Base-by-base conservation (phyloP, 1,140 invertebrate species). In the Propsilocerus akamusi region DNA sequence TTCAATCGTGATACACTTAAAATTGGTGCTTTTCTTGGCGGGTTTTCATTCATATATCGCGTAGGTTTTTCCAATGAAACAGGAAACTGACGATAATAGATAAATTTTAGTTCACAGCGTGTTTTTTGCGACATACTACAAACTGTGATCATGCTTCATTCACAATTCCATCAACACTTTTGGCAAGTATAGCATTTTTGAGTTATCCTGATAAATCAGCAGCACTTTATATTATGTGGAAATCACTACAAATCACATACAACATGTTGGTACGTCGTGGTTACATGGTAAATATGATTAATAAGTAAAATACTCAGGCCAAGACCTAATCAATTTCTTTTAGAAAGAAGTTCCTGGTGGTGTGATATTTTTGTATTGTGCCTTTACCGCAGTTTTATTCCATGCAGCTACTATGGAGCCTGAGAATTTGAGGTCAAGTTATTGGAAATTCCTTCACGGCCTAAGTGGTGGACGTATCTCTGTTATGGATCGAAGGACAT, bases 321-420 rank as follows among this genome's bases (percentile, higher is more conserved):
- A n/a, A n/a, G n/a, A n/a, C n/a, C n/a, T n/a, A n/a, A n/a, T n/a
- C n/a, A n/a, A n/a, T n/a, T n/a, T n/a, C n/a, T n/a, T n/a, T n/a
- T n/a, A n/a, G n/a, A n/a, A n/a, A n/a, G n/a, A n/a, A 54, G 57
- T 83, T 17, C 77, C 76, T 25, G 72, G 76, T 51, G 79, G 78
- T 50, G 72, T 68, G 50, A 66, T 77, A 20, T 69, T 86, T 41
- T 66, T 88, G n/a, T 88, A 89, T 61, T 77, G 80, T 49, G 67
- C 84, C 54, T 83, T 83, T 53, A 88, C 84, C 7, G 81, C 83
- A 22, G 63, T 85, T 55, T 68, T 89, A 12, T 87, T 91, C 59
- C 85, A 88, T 68, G 77, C 76, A 30, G 85, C 81, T 53, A 74
- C 88, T 24, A 53, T 88, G 49, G 85, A 89, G 60, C 84, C 86